Percentiles rank a stretch among this genome's conserved stretches.
phyloP scores from a whole-genome alignment of 2,113 vertebrate genomes.

The Smithornis capensis region DNA sequence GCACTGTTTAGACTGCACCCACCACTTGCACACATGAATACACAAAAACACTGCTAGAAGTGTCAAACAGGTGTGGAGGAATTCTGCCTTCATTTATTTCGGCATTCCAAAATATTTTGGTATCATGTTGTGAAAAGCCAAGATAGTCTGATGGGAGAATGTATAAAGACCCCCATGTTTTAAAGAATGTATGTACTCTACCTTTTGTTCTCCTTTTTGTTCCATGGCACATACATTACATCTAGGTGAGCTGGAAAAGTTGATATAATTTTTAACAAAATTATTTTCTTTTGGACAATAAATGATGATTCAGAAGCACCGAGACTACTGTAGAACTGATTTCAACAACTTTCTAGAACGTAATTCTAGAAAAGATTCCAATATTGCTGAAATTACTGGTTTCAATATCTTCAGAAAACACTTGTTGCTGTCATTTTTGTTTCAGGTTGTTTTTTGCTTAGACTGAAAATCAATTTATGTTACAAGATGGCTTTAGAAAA shows the following conservation, averaged over 20 bases:
- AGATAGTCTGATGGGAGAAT: not conserved
- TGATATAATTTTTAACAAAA: not conserved
- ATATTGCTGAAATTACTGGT: not conserved
- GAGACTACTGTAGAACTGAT: not conserved
- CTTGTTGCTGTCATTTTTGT: not conserved
- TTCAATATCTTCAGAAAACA: not conserved
- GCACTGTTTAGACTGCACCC: not conserved
- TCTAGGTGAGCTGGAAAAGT: not conserved
- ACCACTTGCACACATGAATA: not conserved
- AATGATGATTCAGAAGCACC: not conserved
- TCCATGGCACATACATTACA: not conserved
- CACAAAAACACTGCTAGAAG: not conserved
- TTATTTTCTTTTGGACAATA: not conserved
- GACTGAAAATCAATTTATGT: not conserved
- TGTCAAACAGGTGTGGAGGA: not conserved
- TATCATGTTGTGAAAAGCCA: not conserved
- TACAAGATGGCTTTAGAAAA: not conserved
- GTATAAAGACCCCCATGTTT: not conserved
- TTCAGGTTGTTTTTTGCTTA: not conserved
- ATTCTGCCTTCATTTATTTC: not conserved
- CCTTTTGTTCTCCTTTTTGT: not conserved
- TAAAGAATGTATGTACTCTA: not conserved
- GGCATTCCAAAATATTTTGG: not conserved
- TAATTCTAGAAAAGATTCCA: not conserved
- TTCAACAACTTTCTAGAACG: not conserved